Evolutionary conservation across 2,113 vertebrate genomes (phyloP).

Genomic region (Centropristis striata): DNA sequence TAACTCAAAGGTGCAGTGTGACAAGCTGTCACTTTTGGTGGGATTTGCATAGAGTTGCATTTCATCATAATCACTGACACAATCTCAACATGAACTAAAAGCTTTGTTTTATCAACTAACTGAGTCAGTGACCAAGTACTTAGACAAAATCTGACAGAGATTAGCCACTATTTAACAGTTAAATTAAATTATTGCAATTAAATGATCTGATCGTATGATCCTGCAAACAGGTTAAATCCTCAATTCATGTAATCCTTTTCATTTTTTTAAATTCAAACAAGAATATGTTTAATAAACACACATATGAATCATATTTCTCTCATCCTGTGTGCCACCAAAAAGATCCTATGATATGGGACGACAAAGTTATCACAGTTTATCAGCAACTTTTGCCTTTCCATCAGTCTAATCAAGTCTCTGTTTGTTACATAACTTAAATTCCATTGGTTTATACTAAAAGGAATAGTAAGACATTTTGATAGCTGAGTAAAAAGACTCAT

Average conservation of each 20-base stretch:
- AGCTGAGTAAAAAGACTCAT: background rate
- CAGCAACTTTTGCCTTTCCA: background rate
- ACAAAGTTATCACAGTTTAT: background rate
- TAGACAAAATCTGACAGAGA: constrained; percentile 18
- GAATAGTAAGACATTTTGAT: background rate
- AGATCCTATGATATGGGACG: background rate
- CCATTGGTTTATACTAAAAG: background rate
- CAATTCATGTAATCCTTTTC: background rate
- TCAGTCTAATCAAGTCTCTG: background rate
- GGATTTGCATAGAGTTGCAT: constrained; percentile 76
- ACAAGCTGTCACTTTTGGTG: constrained; percentile 45
- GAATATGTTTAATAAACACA: background rate
- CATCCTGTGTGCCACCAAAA: background rate
- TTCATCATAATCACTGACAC: constrained; percentile 41
- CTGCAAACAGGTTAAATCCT: too few species aligned
- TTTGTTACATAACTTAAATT: background rate
- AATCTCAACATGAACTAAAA: background rate
- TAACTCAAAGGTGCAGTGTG: constrained; percentile 51
- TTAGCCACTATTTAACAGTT: background rate
- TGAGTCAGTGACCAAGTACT: background rate
- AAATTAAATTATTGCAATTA: constrained; percentile 2
- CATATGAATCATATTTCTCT: constrained; percentile 7
- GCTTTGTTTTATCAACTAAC: background rate
- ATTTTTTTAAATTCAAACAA: constrained; percentile 27
- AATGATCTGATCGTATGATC: background rate